Base-by-base conservation (phyloP, 2,113 vertebrate genomes). In the Halcyon malimbica region DNA sequence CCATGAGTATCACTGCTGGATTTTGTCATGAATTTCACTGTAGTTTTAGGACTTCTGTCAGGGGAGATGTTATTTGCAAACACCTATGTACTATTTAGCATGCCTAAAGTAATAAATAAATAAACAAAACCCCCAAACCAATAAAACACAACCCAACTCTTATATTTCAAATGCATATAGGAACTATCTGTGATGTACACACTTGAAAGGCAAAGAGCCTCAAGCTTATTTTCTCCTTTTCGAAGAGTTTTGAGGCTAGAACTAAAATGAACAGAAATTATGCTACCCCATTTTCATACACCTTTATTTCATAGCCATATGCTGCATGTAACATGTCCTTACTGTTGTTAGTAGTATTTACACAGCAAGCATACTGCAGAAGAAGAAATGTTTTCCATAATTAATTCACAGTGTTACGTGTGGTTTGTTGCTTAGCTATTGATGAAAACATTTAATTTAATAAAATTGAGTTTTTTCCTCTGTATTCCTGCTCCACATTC, bases 401-500 rank as follows among this genome's bases (percentile, higher is more conserved):
- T 93, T 84, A 91, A 93, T 92, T 96, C 90, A 82, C 77, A 65
- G 46, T 44, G 59, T 84, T 91, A 64, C 89, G 78, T 13, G 50
- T 48, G 57, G 29, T 63, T 48, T 91, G 91, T 41, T 93, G 81
- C 94, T 93, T 68, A 91, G 64, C 75, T 94, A 35, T 74, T 86
- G 92, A 94, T 91, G 60, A 91, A 94, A 97, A 93, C 70, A 92
- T 92, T 89, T 64, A 86, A 91, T 96, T 93, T 90, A 84, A 97
- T 91, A 82, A 85, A 92, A 93, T 74, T 11, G 70, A 79, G 91
- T 37, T 71, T 79, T 88, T 89, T 54, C 24, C 73, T 73, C 74
- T 83, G n/a, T 71, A 25, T 76, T 91, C 68, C 71, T n/a, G 39
- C 65, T 83, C 63, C 62, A 62, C 78, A 14, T 87, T 56, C 51